A percentile compares a stretch with the other conserved stretches of the same genome.
phyloP scores from a whole-genome alignment of 2,888 invertebrate species.

The Parnassius glacialis region DNA sequence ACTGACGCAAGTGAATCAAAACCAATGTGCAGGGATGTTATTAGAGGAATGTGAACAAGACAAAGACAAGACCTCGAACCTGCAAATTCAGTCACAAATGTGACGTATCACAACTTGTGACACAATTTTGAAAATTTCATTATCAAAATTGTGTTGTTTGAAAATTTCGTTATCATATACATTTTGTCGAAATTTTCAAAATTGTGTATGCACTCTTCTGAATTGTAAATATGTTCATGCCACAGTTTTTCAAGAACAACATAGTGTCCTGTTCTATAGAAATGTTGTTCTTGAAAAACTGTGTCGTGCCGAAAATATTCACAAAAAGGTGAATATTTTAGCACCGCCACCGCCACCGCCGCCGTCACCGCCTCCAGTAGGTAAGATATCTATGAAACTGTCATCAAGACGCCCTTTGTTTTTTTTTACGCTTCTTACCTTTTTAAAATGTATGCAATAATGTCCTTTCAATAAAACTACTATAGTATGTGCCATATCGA shows the following conservation, averaged over 20 bases:
- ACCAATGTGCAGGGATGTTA: constrained; percentile 56
- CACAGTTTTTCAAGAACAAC: constrained; percentile 55
- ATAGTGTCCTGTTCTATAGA: constrained; percentile 53
- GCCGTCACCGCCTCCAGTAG: constrained; percentile 39
- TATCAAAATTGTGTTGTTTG: no score
- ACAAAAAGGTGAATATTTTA: constrained; percentile 34
- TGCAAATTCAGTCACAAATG: constrained; percentile 55
- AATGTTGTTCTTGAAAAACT: constrained; percentile 52
- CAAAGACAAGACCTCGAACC: constrained; percentile 26
- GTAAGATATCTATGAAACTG: not conserved
- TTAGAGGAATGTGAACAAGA: constrained; percentile 54
- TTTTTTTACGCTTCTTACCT: no score
- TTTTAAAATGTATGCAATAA: no score
- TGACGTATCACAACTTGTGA: constrained; percentile 49
- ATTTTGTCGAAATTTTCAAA: constrained; percentile 62
- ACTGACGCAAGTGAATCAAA: constrained; percentile 17
- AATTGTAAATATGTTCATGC: constrained; percentile 65
- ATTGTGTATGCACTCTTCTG: constrained; percentile 45
- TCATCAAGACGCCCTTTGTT: not conserved
- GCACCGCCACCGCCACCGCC: constrained; percentile 32
- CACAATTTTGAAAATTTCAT: constrained; percentile 31
- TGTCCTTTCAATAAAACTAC: no score
- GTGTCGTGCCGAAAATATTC: constrained; percentile 47
- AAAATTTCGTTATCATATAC: no score
- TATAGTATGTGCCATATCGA: no score